A percentile compares a stretch with the other conserved stretches of the same genome.
Evolutionary conservation across 2,888 invertebrate species (phyloP).

Genomic region (Epinotia nisella): DNA sequence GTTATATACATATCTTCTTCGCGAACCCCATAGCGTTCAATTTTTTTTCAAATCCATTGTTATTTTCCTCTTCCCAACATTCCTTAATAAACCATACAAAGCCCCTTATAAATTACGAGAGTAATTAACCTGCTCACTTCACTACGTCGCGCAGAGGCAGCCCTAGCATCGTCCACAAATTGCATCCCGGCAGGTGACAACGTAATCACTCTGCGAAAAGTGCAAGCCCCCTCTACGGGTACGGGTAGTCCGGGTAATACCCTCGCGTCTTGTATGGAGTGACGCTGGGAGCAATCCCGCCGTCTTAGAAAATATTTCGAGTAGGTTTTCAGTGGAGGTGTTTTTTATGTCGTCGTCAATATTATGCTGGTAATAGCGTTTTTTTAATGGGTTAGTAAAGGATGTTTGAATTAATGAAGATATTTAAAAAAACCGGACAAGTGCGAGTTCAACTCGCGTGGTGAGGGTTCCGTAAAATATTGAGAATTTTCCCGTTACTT

Average conservation of each 20-base stretch:
- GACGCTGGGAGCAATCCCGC: background rate
- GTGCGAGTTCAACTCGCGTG: no score
- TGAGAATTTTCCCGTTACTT: no score
- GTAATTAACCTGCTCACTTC: background rate
- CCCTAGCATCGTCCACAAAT: slow-evolving; percentile 14
- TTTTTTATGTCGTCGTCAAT: background rate
- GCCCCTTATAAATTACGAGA: no score
- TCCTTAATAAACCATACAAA: background rate
- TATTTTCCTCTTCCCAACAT: background rate
- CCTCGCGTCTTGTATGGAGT: background rate
- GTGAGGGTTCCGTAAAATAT: no score
- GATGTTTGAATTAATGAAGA: no score
- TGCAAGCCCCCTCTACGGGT: slow-evolving; percentile 10
- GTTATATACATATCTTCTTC: no score
- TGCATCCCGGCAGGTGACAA: slow-evolving; percentile 24
- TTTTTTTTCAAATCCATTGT: no score
- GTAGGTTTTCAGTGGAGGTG: background rate
- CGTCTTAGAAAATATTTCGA: background rate
- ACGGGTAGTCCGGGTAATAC: no score
- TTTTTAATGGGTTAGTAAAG: no score
- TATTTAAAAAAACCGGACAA: no score
- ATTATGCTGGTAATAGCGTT: background rate
- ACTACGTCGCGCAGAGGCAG: background rate
- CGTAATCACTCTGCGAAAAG: slow-evolving; percentile 25
- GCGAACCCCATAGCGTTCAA: no score